Conservation (phyloP, 2,113 vertebrate species). For the Neotoma lepida region DNA sequence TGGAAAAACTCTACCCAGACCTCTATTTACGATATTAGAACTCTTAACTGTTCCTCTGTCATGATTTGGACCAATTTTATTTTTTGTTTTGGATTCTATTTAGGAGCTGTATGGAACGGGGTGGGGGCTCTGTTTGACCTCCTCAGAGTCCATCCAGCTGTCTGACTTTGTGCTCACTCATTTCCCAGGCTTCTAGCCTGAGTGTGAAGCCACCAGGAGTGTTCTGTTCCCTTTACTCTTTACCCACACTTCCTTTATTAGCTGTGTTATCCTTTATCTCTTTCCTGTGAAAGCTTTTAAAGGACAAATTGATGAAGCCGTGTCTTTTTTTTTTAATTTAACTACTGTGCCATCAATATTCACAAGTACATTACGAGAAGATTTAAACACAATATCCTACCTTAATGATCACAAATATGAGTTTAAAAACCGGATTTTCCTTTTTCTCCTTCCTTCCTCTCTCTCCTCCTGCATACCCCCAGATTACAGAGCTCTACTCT, state of each 20-base stretch:
- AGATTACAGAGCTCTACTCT: background rate
- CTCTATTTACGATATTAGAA: conserved; percentile 51
- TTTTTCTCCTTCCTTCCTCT: background rate
- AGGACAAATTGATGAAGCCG: conserved; percentile 55
- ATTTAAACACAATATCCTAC: conserved; percentile 41
- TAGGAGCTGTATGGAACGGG: background rate
- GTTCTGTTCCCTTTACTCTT: conserved; percentile 39
- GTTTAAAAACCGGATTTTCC: background rate
- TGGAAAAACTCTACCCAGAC: background rate
- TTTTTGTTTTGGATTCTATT: conserved; percentile 56
- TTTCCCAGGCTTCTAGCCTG: background rate
- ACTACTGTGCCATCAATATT: conserved; percentile 56
- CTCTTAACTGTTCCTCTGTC: conserved; percentile 10
- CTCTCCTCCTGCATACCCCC: too few species aligned
- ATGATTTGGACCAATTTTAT: background rate
- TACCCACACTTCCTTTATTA: conserved; percentile 69
- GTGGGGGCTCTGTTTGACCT: background rate
- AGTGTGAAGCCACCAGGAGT: background rate
- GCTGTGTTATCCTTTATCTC: conserved; percentile 59
- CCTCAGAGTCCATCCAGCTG: conserved; percentile 38
- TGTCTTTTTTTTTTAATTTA: conserved; percentile 65
- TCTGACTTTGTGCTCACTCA: background rate
- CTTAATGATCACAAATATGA: conserved; percentile 20
- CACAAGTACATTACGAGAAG: conserved; percentile 19
- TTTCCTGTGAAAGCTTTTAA: conserved; percentile 73